Evolutionary conservation across 2,113 vertebrate species (phyloP), one percentile per base, ranked within the genome.

Genomic region (Notothenia rossii): DNA sequence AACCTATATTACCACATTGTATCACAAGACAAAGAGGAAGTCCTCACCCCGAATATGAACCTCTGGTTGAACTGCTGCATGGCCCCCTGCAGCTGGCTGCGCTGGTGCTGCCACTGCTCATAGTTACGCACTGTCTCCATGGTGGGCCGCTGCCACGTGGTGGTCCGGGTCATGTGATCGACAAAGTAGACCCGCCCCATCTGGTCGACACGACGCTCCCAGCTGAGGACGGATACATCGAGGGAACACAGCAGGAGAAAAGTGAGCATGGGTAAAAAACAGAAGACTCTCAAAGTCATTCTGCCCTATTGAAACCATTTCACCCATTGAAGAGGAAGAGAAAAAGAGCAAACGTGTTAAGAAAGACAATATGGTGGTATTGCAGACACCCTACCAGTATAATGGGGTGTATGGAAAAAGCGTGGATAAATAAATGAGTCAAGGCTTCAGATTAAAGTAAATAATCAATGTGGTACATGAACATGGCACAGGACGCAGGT

Each of bases 21-120:
- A n/a, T 65, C n/a, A 29, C 18, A 63, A 36, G n/a, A 54, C 5
- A 29, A 66, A 65, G 15, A 81, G 40, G 17, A 75, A 46, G 48
- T 65, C 36, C 96, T 96, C 40, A 99, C 98, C 95, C 97, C 98
- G 7, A 97, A 96, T 55, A 99, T 99, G 79, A 98, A 99, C 49
- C 98, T 97, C 95, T 99, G 98, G 90, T 99, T 99, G 89, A 99
- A 99, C 53, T 98, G 98, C 80, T 99, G 98, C 98, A 99, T 99
- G 82, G 97, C 97, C 33, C 98, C 98, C 90, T 99, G 98, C 29
- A 99, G 95, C 82, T 99, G 98, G 88, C 94, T 99, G 56, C 97
- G 97, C 74, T 99, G 98, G 15, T 97, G 96, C 89, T 99, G 98
- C 98, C 98, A 99, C 80, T 99, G 97, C 86, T 99, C 97, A 1